Evolutionary conservation across 2,888 invertebrate genomes (phyloP).

Genomic region (Dione vanillae): DNA sequence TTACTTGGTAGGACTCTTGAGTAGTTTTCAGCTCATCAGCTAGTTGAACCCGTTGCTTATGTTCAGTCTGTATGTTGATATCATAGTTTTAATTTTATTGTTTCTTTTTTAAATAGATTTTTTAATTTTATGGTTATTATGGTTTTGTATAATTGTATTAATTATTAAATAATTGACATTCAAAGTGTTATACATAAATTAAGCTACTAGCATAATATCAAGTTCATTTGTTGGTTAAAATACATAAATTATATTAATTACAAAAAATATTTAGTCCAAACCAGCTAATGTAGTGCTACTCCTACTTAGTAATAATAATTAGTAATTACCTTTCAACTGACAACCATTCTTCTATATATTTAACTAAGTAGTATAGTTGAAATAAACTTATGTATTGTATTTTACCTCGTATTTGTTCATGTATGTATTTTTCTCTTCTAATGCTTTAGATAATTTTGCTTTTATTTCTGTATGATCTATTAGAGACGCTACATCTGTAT

Average conservation of each 20-base stretch:
- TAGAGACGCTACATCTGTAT: constrained; percentile 67
- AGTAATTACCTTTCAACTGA: too few species aligned
- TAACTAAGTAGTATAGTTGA: neutral
- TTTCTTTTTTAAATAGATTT: neutral
- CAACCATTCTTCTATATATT: neutral
- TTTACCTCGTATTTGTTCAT: constrained; percentile 75
- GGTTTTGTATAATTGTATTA: too few species aligned
- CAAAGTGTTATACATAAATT: too few species aligned
- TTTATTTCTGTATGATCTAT: constrained; percentile 78
- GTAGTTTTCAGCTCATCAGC: constrained; percentile 63
- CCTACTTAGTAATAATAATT: too few species aligned
- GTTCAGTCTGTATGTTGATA: constrained; percentile 59
- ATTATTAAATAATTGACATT: too few species aligned
- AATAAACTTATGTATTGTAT: neutral
- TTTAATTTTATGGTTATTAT: too few species aligned
- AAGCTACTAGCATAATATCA: too few species aligned
- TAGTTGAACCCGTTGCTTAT: constrained; percentile 66
- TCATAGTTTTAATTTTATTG: neutral
- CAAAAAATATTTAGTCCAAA: too few species aligned
- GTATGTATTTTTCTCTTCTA: constrained; percentile 68
- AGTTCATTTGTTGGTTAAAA: too few species aligned
- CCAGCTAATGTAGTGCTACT: too few species aligned
- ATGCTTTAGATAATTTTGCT: constrained; percentile 73
- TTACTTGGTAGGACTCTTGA: constrained; percentile 62
- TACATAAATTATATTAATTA: too few species aligned